Base-by-base conservation (phyloP, 2,888 invertebrate species). In the Seira ritae region DNA sequence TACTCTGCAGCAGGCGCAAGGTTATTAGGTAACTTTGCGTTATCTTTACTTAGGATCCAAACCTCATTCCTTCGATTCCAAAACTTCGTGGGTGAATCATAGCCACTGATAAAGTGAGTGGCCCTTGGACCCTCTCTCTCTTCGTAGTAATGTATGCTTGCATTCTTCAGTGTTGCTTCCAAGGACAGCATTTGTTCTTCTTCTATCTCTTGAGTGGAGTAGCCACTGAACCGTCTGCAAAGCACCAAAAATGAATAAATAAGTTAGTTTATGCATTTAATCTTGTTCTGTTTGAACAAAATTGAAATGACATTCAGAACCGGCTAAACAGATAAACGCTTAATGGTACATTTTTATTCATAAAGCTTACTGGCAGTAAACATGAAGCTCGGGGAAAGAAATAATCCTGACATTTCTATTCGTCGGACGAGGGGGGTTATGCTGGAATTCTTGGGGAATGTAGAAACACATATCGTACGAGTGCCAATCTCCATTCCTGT, bases 21-120 rank as follows among this genome's bases (percentile, higher is more conserved):
- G 71, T 23, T 74, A 23, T 50, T 42, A 15, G 82, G 76, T 23
- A 82, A 12, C 6, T 70, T 70, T n/a, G 70, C 20, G 23, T 80
- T 86, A 24, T 86, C 79, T 12, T 60, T 66, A 8, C 79, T 80
- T n/a, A 86, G 22, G 19, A 89, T 68, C 89, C 89, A 89, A 0
- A 89, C 84, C 80, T 89, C 89, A 67, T 89, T 89, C 17, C 88
- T 78, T 37, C 89, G 84, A 69, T 82, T 87, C 89, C 89, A 89
- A 70, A 89, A 89, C 55, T 89, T 89, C 1, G 88, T 87, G 0
- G 89, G 89, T 0, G 89, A 85, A 77, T 89, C 88, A 74, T 89
- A 89, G 8, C 88, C 89, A 79, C 88, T 87, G 78, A 88, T 81
- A 81, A 85, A 89, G 74, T 86, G 80, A 0, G 84, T 85, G 15